phyloP scores from a whole-genome alignment of 2,113 vertebrate species.

The Eudorcas thomsonii region DNA sequence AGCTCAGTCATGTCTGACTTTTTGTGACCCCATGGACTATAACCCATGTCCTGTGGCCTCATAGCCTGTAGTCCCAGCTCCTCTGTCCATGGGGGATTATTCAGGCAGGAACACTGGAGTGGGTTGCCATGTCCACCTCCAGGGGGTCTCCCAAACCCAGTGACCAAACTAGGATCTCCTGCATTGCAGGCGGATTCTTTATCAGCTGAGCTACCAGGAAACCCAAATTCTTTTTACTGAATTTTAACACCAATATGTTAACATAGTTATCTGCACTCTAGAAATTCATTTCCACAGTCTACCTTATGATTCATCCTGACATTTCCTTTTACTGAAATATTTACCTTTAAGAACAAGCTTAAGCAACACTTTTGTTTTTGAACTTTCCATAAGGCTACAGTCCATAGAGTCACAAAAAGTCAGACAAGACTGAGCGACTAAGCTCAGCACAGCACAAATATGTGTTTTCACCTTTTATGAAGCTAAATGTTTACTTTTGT shows the following conservation, averaged over 20 bases:
- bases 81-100: not conserved
- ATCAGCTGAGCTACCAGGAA: not conserved
- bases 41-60: not conserved
- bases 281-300: not conserved
- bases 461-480: not conserved
- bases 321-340: not conserved
- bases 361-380: not conserved
- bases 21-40: not conserved
- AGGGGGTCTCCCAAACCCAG: not conserved
- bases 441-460: not conserved
- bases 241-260: not conserved
- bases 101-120: not conserved
- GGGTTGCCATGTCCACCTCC: not conserved
- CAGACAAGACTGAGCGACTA: not conserved
- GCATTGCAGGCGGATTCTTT: not conserved
- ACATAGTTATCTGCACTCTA: not conserved
- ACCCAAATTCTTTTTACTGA: not conserved
- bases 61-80: not conserved
- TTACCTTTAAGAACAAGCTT: not conserved
- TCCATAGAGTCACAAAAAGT: not conserved
- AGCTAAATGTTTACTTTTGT: not conserved
- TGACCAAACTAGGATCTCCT: not conserved
- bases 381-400: not conserved
- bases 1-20: not conserved
- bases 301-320: not conserved